phyloP scores from a whole-genome alignment of 2,888 invertebrate genomes.

The Cinara cedri region DNA sequence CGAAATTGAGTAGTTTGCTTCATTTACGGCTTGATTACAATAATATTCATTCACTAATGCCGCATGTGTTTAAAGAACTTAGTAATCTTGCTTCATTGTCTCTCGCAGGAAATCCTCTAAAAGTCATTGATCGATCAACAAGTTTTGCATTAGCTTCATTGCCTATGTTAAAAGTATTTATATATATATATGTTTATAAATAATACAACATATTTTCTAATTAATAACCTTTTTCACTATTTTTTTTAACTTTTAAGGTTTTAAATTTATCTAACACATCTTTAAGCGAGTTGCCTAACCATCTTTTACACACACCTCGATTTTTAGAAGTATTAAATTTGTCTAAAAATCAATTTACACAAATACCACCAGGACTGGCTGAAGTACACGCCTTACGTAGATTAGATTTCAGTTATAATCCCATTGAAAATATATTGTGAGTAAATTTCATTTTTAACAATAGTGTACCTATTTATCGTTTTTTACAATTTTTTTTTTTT shows the following conservation, averaged over 20 bases:
- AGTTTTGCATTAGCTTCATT: constrained; percentile 72
- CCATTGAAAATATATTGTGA: constrained; percentile 68
- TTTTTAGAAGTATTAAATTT: constrained; percentile 72
- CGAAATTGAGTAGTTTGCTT: constrained; percentile 63
- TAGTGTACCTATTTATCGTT: too few species aligned
- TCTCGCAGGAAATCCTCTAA: constrained; percentile 77
- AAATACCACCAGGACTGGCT: constrained; percentile 69
- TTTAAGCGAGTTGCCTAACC: constrained; percentile 69
- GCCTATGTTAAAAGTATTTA: constrained; percentile 54
- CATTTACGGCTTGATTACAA: constrained; percentile 74
- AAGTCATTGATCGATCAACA: constrained; percentile 70
- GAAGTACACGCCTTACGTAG: constrained; percentile 69
- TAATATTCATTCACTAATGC: constrained; percentile 72
- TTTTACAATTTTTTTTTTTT: background rate
- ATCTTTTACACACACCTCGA: constrained; percentile 73
- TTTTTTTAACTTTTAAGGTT: constrained; percentile 68
- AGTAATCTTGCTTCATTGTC: constrained; percentile 72
- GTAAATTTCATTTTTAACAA: constrained; percentile 45
- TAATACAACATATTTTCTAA: constrained; percentile 14
- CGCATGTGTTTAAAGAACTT: constrained; percentile 78
- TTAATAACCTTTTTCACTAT: background rate
- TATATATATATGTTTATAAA: constrained; percentile 30
- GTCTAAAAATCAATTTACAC: constrained; percentile 70
- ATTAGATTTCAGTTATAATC: constrained; percentile 75
- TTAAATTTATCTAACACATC: constrained; percentile 75